These are phyloP conservation scores for Dasypogon diadema DNA, from an alignment of 2,888 invertebrate genomes.

Conservation along the genomic window DNA sequence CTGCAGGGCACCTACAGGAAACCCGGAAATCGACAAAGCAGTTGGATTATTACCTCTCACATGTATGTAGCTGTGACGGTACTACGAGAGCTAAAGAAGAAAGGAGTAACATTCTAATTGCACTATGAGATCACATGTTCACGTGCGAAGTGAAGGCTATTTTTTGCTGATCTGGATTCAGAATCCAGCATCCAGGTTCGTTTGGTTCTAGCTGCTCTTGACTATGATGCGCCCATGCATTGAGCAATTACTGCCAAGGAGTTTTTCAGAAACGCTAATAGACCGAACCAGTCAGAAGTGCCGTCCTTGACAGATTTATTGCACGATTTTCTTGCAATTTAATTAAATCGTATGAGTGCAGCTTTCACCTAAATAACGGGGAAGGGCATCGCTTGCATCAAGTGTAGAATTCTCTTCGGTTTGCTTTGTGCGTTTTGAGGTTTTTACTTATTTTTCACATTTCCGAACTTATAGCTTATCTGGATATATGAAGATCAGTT, in stretches of 20 bases:
- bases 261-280: constrained; percentile 33
- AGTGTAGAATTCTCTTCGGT: constrained; percentile 42
- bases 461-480: too few species aligned
- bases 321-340: constrained; percentile 47
- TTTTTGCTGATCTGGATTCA: constrained; percentile 6
- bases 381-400: constrained; percentile 32
- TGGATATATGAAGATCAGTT: too few species aligned
- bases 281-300: constrained; percentile 32
- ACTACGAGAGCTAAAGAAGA: too few species aligned
- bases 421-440: too few species aligned
- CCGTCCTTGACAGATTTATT: constrained; percentile 37
- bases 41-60: neutral
- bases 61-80: neutral
- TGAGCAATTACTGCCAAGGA: neutral
- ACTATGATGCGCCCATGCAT: neutral
- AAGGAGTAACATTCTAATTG: constrained; percentile 30
- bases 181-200: neutral
- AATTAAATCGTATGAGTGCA: constrained; percentile 31
- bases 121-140: constrained; percentile 2
- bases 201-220: neutral
- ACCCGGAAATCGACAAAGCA: constrained; percentile 38
- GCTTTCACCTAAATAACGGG: constrained; percentile 21
- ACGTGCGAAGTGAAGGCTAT: constrained; percentile 41
- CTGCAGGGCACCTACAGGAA: constrained; percentile 39
- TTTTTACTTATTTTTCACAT: too few species aligned